Base-by-base conservation (phyloP, 1,140 invertebrate genomes). In the Heliconius hermathena region DNA sequence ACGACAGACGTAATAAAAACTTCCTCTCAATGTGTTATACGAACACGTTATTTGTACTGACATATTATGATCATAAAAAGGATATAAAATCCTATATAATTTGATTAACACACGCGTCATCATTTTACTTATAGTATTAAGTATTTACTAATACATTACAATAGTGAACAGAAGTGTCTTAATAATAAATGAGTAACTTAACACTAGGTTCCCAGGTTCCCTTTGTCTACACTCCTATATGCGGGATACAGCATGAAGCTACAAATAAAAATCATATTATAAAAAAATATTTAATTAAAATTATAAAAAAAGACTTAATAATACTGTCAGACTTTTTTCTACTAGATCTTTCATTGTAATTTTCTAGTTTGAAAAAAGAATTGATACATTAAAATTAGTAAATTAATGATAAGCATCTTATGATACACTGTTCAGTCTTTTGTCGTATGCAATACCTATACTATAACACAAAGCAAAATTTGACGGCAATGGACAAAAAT, bases 1-100 rank as follows among this genome's bases (percentile, higher is more conserved):
- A 92, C 88, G 89, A 89, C 83, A 85, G 77, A 86, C 87, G 85
- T 87, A 85, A 89, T 90, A 90, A 91, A 92, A 91, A 91, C 85
- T 77, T 82, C 41, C 78, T 84, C 81, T 82, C 83, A 74, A 76
- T 54, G 73, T 78, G 76, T 66, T 78, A 41, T 38, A 26, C 60
- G 57, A 33, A 77, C 73, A 81, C 49, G 52, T 78, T 78, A 81
- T 81, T 60, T 54, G 8, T 13, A 49, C 73, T 78, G 80, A 78
- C 80, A 77, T 71, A 72, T 72, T 72, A 72, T 66, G 60, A 29
- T 66, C 60, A 18, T 29, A 66, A 66, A 66, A 29, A 66, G 3
- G 1, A 26, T 26, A 66, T 66, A 16, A 26, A 29, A 26, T 66
- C 22, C 3, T 16, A 66, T 66, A 16, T 29, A 22, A 26, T 66